These are phyloP conservation scores for Eolophus roseicapilla DNA, from an alignment of 2,113 vertebrate genomes.

Conservation along the genomic window DNA sequence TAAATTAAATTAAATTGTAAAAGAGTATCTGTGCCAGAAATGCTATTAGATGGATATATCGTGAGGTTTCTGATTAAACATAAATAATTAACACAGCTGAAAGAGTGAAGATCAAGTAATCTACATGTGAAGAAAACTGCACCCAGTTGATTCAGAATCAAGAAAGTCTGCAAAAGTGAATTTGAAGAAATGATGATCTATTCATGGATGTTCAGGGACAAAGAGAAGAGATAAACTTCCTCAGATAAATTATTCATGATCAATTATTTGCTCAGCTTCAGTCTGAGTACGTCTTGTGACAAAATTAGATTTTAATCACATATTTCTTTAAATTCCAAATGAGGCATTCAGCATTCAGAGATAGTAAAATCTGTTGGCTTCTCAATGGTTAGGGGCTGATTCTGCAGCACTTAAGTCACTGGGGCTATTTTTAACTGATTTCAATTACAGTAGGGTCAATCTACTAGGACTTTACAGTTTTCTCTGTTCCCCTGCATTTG, in stretches of 20 bases:
- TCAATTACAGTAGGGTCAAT: conserved; percentile 3
- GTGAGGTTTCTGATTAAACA: not conserved
- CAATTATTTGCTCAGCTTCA: conserved; percentile 54
- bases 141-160: not conserved
- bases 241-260: conserved; percentile 63
- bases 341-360: conserved; percentile 41
- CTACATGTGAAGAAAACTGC: not conserved
- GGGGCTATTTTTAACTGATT: conserved; percentile 35
- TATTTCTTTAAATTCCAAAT: conserved; percentile 55
- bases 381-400: not conserved
- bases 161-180: conserved; percentile 25
- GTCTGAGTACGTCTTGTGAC: conserved; percentile 40
- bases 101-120: conserved; percentile 9
- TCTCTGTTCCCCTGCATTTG: not conserved
- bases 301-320: conserved; percentile 67
- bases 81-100: conserved; percentile 19
- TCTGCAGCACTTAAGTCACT: not conserved
- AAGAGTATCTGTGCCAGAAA: not conserved
- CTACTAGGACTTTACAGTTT: not conserved
- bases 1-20: not conserved
- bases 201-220: conserved; percentile 39
- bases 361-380: conserved; percentile 2
- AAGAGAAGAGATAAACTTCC: conserved; percentile 46
- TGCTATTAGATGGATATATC: not conserved
- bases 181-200: conserved; percentile 45